Conservation (phyloP, 2,888 invertebrate genomes). For the Drosophila paranaensis region DNA sequence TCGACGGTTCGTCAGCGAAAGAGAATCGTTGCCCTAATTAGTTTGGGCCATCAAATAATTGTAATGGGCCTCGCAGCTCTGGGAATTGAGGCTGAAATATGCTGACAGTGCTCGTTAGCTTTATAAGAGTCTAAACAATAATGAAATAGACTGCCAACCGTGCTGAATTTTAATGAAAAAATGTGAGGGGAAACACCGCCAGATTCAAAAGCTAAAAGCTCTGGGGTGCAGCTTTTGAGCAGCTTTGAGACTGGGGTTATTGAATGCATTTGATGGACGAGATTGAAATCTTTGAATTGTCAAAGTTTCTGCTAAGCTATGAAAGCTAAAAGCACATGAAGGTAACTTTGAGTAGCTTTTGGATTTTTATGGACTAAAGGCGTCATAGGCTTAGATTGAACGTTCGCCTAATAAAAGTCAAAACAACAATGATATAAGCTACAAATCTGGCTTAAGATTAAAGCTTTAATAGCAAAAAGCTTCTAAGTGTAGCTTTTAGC, state of each 20-base stretch:
- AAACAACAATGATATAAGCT: no score
- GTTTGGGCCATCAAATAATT: conserved; percentile 48
- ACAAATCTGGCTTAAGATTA: no score
- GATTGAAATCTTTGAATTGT: no score
- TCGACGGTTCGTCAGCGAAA: conserved; percentile 48
- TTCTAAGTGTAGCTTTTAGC: no score
- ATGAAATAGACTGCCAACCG: conserved; percentile 1
- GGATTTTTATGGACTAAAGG: neutral
- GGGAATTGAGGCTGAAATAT: conserved; percentile 26
- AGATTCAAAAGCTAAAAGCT: neutral
- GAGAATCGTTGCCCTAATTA: conserved; percentile 65
- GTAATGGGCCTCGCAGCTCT: conserved; percentile 19
- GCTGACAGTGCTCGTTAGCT: conserved; percentile 27
- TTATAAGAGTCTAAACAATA: conserved; percentile 11
- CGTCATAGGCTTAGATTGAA: no score
- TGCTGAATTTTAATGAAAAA: conserved; percentile 2
- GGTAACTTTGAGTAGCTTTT: neutral
- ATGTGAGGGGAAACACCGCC: neutral
- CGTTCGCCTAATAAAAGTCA: no score
- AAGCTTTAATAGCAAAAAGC: no score
- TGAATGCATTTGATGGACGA: neutral
- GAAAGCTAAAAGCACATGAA: neutral
- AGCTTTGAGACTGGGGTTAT: neutral
- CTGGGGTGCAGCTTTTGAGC: neutral
- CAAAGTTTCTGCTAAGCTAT: no score